Evolutionary conservation across 1,140 invertebrate species (phyloP), one percentile per base, ranked within the genome.

Genomic region (Mizuhopecten yessoensis): DNA sequence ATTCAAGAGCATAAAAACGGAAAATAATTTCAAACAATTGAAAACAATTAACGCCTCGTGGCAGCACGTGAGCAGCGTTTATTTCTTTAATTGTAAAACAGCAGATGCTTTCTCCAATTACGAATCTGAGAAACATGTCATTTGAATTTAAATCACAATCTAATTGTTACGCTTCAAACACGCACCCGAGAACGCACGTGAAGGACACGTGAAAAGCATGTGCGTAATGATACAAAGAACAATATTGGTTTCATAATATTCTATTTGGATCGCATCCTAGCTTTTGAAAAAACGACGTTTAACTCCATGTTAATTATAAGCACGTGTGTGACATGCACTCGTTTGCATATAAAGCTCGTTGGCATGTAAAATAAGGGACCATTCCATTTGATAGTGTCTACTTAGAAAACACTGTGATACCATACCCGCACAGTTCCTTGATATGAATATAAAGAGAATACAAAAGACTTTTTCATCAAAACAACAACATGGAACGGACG

Each of bases 361-460:
- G 57, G 29, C 57, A 75, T 75, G 57, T 75, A 75, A 23, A 75
- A 75, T 7, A 9, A 75, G n/a, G 17, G 57, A 29, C 23, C 23
- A 9, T n/a, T 9, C 29, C n/a, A 9, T 75, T 75, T 75, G 57
- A 75, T 75, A 11, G 2, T n/a, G n/a, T n/a, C n/a, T 0, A 75
- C 57, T 29, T 5, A 29, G 5, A 75, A 17, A 5, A 75, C 57
- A 29, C 57, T 75, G 57, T n/a, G 57, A n/a, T 5, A 29, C 29
- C 57, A 29, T n/a, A 29, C 57, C 57, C 57, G 57, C 57, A 75
- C 57, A 2, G 23, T 29, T 75, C 5, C 23, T 75, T 39, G 29
- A 75, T 75, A 29, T 29, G n/a, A 75, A n/a, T 75, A 75, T 75
- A 75, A 75, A 75, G 57, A 75, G 57, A 75, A 75, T n/a, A 75